Base-by-base conservation (phyloP, 2,888 invertebrate genomes). In the Trilocha varians region DNA sequence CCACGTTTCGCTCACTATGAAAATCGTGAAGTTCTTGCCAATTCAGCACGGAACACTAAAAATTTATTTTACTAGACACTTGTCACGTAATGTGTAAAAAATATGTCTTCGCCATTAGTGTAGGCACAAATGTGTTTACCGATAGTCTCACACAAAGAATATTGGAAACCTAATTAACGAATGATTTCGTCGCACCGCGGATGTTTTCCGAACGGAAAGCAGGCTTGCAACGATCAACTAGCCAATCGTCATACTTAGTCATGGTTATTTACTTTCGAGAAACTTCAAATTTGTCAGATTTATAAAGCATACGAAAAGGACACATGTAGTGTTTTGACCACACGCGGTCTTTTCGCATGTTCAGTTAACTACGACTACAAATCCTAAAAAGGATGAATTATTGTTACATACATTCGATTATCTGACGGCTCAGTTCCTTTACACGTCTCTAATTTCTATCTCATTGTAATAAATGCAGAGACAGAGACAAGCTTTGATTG, bases 401-500 rank as follows among this genome's bases (percentile, higher is more conserved):
- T 25, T 25, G 25, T 25, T 25, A 3, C 5, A 25, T 6, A 25
- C 25, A 25, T 25, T 25, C 25, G 25, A 5, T 9, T 25, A 25
- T 25, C 11, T 11, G 11, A 25, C 25, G 25, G 25, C 11, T 25
- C 25, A 25, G 25, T 25, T 25, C 25, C 2, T 25, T 25, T 25
- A 25, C 25, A 25, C 2, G 3, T 25, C 25, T 25, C 3, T 25
- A 66, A 63, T 66, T 59, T 61, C 58, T 64, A 65, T 77, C 80
- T 77, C 78, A 70, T 71, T 78, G 69, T 63, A 70, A 75, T 84
- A 85, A 85, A 85, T 85, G 84, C 84, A 67, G 77, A 82, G 83
- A 80, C 66, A 57, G 54, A 56, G 59, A 65, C 62, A 62, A 63
- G 67, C 62, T 57, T 61, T 71, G 70, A 69, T 67, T 74, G 72